Conservation (phyloP, 2,113 vertebrate species). For the Albula glossodonta region DNA sequence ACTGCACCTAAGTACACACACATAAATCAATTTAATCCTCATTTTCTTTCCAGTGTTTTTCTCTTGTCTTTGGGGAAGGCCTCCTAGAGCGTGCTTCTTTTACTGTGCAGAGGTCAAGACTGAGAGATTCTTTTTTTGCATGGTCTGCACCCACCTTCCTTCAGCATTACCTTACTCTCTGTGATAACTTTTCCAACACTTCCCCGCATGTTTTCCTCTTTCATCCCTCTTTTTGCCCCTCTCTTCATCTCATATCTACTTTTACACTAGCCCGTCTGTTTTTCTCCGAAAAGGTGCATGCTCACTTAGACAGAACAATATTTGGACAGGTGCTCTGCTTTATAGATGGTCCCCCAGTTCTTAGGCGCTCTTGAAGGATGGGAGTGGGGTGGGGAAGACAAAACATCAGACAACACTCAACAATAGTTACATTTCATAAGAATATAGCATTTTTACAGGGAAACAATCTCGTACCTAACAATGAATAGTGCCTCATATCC, state of each 20-base stretch:
- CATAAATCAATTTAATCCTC: neutral
- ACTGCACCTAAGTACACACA: constrained; percentile 3
- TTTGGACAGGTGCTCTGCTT: constrained; percentile 31
- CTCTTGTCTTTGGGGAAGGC: neutral
- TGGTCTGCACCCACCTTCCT: constrained; percentile 20
- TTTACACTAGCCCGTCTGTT: neutral
- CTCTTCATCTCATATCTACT: constrained; percentile 22
- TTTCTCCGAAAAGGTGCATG: neutral
- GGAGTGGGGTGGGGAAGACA: neutral
- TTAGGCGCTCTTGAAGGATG: neutral
- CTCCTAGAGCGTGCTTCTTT: neutral
- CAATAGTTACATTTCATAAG: neutral
- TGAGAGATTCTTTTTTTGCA: neutral
- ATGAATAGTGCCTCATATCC: neutral
- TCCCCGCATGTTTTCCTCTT: constrained; percentile 7
- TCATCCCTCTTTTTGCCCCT: constrained; percentile 36
- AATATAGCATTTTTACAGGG: neutral
- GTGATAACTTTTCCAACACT: neutral
- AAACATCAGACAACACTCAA: neutral
- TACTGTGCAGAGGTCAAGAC: neutral
- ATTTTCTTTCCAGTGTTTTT: neutral
- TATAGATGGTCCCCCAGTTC: constrained; percentile 17
- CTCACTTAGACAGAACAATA: constrained; percentile 29
- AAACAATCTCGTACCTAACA: neutral
- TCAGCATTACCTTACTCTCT: neutral